Percentiles rank a stretch among this genome's conserved stretches.
Evolutionary conservation across 2,797 vertebrate species (phyloP).

Genomic region (Pelochelys cantorii): DNA sequence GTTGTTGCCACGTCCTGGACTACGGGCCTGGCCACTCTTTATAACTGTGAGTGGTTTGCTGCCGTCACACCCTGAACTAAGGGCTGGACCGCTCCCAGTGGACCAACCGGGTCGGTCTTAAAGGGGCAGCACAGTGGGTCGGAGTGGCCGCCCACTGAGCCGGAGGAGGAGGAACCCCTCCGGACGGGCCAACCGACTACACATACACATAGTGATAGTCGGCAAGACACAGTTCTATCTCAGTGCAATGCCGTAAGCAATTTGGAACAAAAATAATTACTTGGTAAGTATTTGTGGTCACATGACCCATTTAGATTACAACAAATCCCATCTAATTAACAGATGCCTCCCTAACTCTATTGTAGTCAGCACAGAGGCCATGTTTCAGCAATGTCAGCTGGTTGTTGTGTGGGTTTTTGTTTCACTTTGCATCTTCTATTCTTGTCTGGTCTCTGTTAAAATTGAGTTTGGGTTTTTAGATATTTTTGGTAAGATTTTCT

Average conservation of each 20-base stretch:
- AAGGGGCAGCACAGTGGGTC: too few species aligned
- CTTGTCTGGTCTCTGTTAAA: background rate
- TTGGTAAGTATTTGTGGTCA: background rate
- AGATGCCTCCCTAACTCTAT: rapidly evolving
- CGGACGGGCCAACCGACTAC: too few species aligned
- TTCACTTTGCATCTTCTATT: background rate
- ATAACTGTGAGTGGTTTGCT: too few species aligned
- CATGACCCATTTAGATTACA: background rate
- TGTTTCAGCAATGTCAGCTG: background rate
- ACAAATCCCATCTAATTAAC: rapidly evolving
- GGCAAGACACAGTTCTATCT: background rate
- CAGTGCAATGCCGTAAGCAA: background rate
- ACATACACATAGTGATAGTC: background rate
- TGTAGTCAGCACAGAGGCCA: background rate
- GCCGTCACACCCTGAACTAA: too few species aligned
- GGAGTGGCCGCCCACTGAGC: too few species aligned
- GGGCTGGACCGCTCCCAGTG: too few species aligned
- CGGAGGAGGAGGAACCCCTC: too few species aligned
- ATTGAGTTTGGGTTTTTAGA: background rate
- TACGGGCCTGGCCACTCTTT: too few species aligned
- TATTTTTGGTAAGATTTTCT: background rate
- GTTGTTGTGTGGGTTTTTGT: rapidly evolving
- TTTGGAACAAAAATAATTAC: background rate
- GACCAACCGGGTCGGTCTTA: too few species aligned
- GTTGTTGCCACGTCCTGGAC: too few species aligned